These are phyloP conservation scores for Portunus trituberculatus DNA, from an alignment of 1,140 invertebrate genomes.

Conservation along the genomic window DNA sequence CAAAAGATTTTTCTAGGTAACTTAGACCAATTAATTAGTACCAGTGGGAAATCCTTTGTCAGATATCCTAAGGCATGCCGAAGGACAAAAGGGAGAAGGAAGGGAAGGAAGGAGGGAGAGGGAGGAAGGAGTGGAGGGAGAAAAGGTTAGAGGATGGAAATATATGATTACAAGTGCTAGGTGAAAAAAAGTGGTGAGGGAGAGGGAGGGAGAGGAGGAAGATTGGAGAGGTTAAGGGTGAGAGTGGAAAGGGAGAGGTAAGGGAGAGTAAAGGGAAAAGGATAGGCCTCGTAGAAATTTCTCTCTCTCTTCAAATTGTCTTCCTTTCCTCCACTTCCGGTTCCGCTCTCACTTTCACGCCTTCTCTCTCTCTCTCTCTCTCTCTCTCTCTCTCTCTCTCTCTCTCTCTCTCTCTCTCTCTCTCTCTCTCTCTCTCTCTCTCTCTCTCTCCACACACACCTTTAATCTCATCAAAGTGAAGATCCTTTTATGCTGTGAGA, in stretches of 20 bases:
- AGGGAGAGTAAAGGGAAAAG: background rate
- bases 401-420: too few relatives aligned
- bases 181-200: background rate
- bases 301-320: background rate
- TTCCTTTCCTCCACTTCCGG: background rate
- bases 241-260: background rate
- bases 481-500: background rate
- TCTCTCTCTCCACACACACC: background rate
- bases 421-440: too few relatives aligned
- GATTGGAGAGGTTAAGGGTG: background rate
- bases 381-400: too few relatives aligned
- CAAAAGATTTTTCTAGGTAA: background rate
- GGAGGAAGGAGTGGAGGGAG: background rate
- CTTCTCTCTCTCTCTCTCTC: background rate
- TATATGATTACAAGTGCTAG: background rate
- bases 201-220: background rate
- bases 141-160: background rate
- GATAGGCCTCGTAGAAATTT: background rate
- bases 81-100: background rate
- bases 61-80: background rate
- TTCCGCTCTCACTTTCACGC: background rate
- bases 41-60: background rate
- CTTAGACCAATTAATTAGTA: background rate
- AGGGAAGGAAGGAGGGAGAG: background rate
- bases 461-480: slow-evolving; percentile 23